Percentiles rank a stretch among this genome's conserved stretches.
Conservation (phyloP, 2,888 invertebrate species). For the Orchesellides sinensis region DNA sequence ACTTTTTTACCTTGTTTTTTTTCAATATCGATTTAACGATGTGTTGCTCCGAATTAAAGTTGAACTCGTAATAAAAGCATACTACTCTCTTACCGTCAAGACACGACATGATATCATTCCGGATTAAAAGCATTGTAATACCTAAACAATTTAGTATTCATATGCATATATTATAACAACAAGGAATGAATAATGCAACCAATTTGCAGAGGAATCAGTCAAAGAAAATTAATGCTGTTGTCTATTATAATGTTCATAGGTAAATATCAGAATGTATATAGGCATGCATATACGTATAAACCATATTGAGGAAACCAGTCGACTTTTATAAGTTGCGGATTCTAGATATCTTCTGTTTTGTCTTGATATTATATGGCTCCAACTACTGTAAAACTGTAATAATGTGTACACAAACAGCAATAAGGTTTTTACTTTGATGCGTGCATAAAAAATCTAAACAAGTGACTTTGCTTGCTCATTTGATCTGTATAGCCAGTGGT, state of each 20-base stretch:
- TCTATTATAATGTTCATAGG: too few species aligned
- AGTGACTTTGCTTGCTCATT: not conserved
- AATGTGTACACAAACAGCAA: too few species aligned
- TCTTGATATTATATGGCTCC: not conserved
- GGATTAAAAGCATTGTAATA: not conserved
- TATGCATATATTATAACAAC: not conserved
- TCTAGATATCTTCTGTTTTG: slow-evolving; percentile 16
- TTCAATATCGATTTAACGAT: too few species aligned
- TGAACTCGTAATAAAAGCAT: not conserved
- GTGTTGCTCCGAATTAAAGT: not conserved
- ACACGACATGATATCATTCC: not conserved
- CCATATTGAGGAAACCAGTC: slow-evolving; percentile 21
- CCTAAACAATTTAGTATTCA: not conserved
- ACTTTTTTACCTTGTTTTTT: not conserved
- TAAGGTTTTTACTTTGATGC: not conserved
- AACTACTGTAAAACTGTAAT: too few species aligned
- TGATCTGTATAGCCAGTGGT: not conserved
- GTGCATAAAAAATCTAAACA: not conserved
- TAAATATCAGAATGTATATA: too few species aligned
- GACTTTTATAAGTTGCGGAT: slow-evolving; percentile 16
- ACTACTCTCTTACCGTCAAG: not conserved
- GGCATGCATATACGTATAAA: not conserved
- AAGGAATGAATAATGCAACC: not conserved
- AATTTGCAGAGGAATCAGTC: not conserved
- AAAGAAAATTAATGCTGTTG: not conserved